These are phyloP conservation scores for Lagria hirta DNA, from an alignment of 2,888 invertebrate genomes.

Conservation along the genomic window DNA sequence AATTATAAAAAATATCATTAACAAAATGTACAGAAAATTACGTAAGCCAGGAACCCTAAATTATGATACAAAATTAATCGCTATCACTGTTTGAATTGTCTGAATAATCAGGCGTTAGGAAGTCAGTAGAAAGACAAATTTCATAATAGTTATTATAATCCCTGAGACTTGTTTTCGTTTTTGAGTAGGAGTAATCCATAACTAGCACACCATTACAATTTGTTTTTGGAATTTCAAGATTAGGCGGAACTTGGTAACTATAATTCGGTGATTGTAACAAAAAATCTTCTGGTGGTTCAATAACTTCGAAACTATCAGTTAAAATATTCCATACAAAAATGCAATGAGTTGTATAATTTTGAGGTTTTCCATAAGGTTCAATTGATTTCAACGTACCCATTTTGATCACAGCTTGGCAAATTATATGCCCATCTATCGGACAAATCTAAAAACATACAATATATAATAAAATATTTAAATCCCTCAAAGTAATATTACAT, in stretches of 20 bases:
- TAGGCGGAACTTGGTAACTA: slow-evolving; percentile 36
- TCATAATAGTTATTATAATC: slow-evolving; percentile 49
- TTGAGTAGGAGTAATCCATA: slow-evolving; percentile 44
- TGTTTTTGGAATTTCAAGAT: slow-evolving; percentile 37
- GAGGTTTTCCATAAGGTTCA: slow-evolving; percentile 41
- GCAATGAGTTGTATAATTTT: slow-evolving; percentile 47
- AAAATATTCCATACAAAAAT: slow-evolving; percentile 52
- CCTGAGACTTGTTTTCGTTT: slow-evolving; percentile 47
- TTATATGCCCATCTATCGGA: slow-evolving; percentile 52
- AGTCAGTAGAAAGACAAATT: slow-evolving; percentile 35
- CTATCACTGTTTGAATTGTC: slow-evolving; percentile 23
- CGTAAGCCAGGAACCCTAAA: slow-evolving; percentile 5
- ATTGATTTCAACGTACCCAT: slow-evolving; percentile 47
- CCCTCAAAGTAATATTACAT: slow-evolving; percentile 42
- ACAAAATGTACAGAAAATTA: slow-evolving; percentile 12
- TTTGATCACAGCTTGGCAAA: slow-evolving; percentile 53
- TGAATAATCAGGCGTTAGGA: slow-evolving; percentile 17
- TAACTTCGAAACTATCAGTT: slow-evolving; percentile 49
- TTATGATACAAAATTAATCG: slow-evolving; percentile 18
- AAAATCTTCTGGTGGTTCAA: slow-evolving; percentile 44
- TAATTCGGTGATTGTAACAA: slow-evolving; percentile 43
- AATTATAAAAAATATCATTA: slow-evolving; percentile 3
- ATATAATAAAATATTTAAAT: slow-evolving; percentile 14
- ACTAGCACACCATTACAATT: slow-evolving; percentile 44
- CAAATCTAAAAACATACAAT: slow-evolving; percentile 51